Evolutionary conservation across 2,113 vertebrate species (phyloP), one percentile per base, ranked within the genome.

Genomic region (Pavo muticus): DNA sequence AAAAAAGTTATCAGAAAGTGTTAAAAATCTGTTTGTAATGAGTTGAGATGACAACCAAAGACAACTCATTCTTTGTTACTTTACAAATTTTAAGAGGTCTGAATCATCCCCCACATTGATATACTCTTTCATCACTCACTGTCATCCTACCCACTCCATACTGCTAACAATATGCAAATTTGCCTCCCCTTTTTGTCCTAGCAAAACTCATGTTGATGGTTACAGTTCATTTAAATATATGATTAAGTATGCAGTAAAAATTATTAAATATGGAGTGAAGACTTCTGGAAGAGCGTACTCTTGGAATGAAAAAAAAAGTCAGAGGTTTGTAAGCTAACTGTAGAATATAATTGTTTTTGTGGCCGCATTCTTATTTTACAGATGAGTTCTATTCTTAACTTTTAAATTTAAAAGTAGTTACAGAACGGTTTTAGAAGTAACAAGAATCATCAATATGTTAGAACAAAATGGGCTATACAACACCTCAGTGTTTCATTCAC

Each of bases 81-180:
- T 68, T 69, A 69, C 76, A 84, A 52, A 90, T 87, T 86, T 81
- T 45, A 81, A 68, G 57, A 86, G n/a, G 25, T 29, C 76, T 69
- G 80, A 91, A 93, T 91, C 80, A 84, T 90, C 63, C 63, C 80
- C 84, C 74, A 87, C 84, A 59, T n/a, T 1, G 3, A 57, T 88
- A 68, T 8, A 61, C 68, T 93, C 70, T 88, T 93, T 94, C 80
- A 88, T 83, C 83, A 82, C 60, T 91, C 3, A 3, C 79, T 95
- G 88, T 95, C 88, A 87, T 87, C n/a, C 90, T 84, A 24, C 80
- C 52, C 79, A 86, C 86, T 91, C 67, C 75, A n/a, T 68, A 27
- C 85, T 95, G 87, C 61, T 54, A 87, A 78, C 65, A 89, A 37
- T 52, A 87, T 65, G 37, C 24, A 91, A 74, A 95, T 87, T 88